These are phyloP conservation scores for Pampus argenteus DNA, from an alignment of 2,797 vertebrate genomes.

Conservation along the genomic window DNA sequence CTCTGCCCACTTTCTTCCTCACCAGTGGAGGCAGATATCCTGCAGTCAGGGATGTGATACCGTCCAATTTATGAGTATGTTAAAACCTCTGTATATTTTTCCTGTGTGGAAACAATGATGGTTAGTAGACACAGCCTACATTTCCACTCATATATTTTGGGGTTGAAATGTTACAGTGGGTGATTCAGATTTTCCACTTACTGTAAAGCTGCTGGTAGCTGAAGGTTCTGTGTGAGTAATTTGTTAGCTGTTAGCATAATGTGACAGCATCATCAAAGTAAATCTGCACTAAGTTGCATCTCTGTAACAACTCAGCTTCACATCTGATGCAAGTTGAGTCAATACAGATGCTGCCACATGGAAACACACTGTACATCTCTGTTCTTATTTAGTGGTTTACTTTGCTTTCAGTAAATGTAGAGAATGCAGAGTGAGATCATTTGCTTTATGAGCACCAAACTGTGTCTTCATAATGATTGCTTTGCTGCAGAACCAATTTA, in stretches of 20 bases:
- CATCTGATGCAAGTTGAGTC: constrained; percentile 19
- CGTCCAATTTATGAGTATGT: constrained; percentile 57
- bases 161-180: constrained; percentile 71
- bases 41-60: constrained; percentile 60
- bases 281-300: constrained; percentile 13
- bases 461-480: constrained; percentile 21
- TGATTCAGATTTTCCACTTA: constrained; percentile 83
- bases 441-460: not conserved
- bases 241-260: constrained; percentile 37
- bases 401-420: not conserved
- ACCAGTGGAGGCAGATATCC: constrained; percentile 47
- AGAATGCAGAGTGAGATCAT: not conserved
- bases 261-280: constrained; percentile 39
- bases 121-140: constrained; percentile 72
- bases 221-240: constrained; percentile 66
- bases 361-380: not conserved
- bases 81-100: constrained; percentile 69
- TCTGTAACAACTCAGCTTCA: constrained; percentile 15
- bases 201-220: constrained; percentile 67
- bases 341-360: not conserved
- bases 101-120: constrained; percentile 82
- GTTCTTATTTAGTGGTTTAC: not conserved
- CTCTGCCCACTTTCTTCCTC: constrained; percentile 52
- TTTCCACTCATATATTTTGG: constrained; percentile 71
- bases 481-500: constrained; percentile 33